A percentile compares a stretch with the other conserved stretches of the same genome.
phyloP scores from a whole-genome alignment of 2,888 invertebrate genomes.

The Trissoscelio sp. region DNA sequence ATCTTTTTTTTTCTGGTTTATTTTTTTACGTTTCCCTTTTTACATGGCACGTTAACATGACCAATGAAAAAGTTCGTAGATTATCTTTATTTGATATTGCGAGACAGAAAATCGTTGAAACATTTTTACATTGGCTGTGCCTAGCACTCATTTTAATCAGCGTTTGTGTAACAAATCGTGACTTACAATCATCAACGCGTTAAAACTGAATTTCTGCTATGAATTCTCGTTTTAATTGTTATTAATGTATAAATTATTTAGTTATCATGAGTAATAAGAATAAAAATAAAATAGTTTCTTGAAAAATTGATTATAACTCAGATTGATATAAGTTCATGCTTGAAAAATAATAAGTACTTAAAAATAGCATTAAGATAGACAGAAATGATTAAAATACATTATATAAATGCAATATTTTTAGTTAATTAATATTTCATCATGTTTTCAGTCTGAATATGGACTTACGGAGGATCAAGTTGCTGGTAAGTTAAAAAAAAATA shows the following conservation, averaged over 20 bases:
- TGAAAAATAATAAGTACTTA: neutral
- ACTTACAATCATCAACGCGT: slow-evolving; percentile 23
- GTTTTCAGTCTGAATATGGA: slow-evolving; percentile 92
- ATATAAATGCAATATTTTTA: too few species aligned
- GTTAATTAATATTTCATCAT: too few species aligned
- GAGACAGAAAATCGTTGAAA: slow-evolving; percentile 58
- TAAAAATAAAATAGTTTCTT: neutral
- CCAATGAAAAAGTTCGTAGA: slow-evolving; percentile 26
- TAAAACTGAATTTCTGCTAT: neutral
- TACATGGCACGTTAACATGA: slow-evolving; percentile 1
- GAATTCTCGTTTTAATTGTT: slow-evolving; percentile 10
- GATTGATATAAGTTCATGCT: neutral
- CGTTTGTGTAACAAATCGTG: slow-evolving; percentile 34
- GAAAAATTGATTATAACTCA: neutral
- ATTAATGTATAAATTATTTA: slow-evolving; percentile 21
- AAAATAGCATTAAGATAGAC: too few species aligned
- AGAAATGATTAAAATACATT: neutral
- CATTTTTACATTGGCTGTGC: slow-evolving; percentile 35
- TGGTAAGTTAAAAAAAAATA: too few species aligned
- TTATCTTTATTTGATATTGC: slow-evolving; percentile 35
- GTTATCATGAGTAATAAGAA: neutral
- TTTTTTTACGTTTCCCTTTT: neutral
- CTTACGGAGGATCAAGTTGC: slow-evolving; percentile 95
- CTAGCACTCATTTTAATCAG: slow-evolving; percentile 14
- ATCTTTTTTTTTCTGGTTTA: neutral